Conservation (phyloP, 2,113 vertebrate species). For the Chloropsis hardwickii region DNA sequence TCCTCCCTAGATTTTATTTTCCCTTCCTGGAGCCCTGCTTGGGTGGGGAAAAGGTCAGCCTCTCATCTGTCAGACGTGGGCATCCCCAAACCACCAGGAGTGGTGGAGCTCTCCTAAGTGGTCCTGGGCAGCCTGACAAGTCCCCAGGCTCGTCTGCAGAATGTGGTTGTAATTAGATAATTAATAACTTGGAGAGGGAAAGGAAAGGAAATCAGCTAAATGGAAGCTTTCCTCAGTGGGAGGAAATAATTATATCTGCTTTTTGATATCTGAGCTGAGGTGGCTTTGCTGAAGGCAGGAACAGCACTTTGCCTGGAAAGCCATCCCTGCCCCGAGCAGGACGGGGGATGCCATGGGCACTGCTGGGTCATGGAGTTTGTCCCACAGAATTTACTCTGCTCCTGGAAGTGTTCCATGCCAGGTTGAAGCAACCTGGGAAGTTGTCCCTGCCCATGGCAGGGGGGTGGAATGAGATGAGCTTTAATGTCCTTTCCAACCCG, state of each 20-base stretch:
- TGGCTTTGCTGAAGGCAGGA: constrained; percentile 19
- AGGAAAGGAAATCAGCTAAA: constrained; percentile 53
- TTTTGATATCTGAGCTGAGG: constrained; percentile 68
- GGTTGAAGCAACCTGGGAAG: not conserved
- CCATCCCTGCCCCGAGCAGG: not conserved
- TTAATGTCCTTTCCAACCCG: not conserved
- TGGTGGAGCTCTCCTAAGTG: constrained; percentile 23
- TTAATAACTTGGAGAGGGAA: constrained; percentile 56
- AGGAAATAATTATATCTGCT: constrained; percentile 61
- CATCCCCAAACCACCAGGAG: not conserved
- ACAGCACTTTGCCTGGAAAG: not conserved
- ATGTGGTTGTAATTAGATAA: constrained; percentile 76
- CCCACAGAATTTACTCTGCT: not conserved
- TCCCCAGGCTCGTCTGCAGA: constrained; percentile 14
- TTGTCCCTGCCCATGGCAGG: not conserved
- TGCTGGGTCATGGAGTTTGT: not conserved
- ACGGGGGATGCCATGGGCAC: not conserved
- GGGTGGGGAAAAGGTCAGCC: not conserved
- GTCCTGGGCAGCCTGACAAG: constrained; percentile 67
- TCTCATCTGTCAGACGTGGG: not conserved
- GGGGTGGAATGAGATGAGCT: not conserved
- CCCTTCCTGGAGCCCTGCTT: not conserved
- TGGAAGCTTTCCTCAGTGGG: constrained; percentile 70
- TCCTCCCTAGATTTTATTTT: not conserved
- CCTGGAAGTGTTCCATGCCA: not conserved